Evolutionary conservation across 2,113 vertebrate species (phyloP), one percentile per base, ranked within the genome.

Genomic region (Misgurnus mizolepis): DNA sequence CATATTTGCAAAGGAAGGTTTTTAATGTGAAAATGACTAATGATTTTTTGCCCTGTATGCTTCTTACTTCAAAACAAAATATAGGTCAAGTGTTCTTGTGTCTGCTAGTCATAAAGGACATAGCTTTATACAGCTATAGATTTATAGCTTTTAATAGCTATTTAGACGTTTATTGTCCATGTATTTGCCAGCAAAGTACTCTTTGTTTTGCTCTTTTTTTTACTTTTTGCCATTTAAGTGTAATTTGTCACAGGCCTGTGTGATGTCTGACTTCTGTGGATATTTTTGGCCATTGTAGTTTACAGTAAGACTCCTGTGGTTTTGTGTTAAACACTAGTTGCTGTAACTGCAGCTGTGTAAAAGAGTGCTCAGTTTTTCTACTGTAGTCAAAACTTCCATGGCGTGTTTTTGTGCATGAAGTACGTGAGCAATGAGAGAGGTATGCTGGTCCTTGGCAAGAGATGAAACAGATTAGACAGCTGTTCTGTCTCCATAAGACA

Each of bases 361-460:
- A 55, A 6, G 65, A 67, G 71, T 39, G 12, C 58, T 77, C 62
- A 67, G 41, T 72, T 45, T 76, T 70, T 22, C 12, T 67, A 18
- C 61, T 71, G 60, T 34, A 50, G 62, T 80, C 53, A 77, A 77
- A 73, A 58, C 40, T 82, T 82, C 76, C 80, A 82, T 27, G 4
- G 58, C 15, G 7, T 72, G 62, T 70, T 82, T 72, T 22, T 40
- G 55, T 53, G 65, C 62, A 82, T 77, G 58, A 40, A 11, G 11
- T 55, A 43, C 53, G 17, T 43, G 43, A 56, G n/a, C 58, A 67
- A 53, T 6, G 65, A 27, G 72, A 10, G 41, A n/a, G 72, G 8
- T 27, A 40, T 68, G 56, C 22, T 47, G 68, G 15, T 74, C 69
- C 53, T 74, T 61, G 61, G 81, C 72, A 80, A 45, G 12, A 73